Evolutionary conservation across 2,888 invertebrate genomes (phyloP).

Genomic region (Eucera pruinosa): DNA sequence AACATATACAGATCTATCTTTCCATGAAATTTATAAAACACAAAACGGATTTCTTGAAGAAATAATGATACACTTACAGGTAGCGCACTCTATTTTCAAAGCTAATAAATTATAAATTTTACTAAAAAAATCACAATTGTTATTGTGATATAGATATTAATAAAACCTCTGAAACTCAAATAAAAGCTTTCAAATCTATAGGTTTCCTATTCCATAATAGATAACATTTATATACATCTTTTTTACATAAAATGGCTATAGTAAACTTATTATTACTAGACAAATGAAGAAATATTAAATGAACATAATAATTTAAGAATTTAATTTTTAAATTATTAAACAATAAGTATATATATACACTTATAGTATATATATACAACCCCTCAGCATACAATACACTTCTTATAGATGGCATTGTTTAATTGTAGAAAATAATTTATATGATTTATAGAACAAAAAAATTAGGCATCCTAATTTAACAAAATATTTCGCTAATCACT

Average conservation of each 20-base stretch:
- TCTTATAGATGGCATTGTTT: slow-evolving; percentile 44
- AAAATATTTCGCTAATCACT: slow-evolving; percentile 1
- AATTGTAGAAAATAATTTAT: slow-evolving; percentile 17
- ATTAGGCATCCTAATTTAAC: slow-evolving; percentile 24
- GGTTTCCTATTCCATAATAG: too few species aligned
- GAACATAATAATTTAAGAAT: too few species aligned
- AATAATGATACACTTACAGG: background rate
- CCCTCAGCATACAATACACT: background rate
- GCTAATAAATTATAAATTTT: background rate
- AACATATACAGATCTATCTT: background rate
- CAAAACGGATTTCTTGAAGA: background rate
- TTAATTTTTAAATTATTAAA: too few species aligned
- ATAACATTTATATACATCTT: too few species aligned
- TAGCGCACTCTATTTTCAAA: background rate
- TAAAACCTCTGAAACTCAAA: too few species aligned
- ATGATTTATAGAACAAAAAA: slow-evolving; percentile 42
- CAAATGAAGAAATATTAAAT: too few species aligned
- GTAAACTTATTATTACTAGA: too few species aligned
- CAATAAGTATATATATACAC: too few species aligned
- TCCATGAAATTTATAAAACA: background rate
- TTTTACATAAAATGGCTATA: too few species aligned
- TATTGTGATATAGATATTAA: too few species aligned
- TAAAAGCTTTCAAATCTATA: too few species aligned
- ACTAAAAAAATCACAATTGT: slow-evolving; percentile 7
- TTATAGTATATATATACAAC: too few species aligned